phyloP scores from a whole-genome alignment of 2,888 invertebrate species.

The Andrena haemorrhoa region DNA sequence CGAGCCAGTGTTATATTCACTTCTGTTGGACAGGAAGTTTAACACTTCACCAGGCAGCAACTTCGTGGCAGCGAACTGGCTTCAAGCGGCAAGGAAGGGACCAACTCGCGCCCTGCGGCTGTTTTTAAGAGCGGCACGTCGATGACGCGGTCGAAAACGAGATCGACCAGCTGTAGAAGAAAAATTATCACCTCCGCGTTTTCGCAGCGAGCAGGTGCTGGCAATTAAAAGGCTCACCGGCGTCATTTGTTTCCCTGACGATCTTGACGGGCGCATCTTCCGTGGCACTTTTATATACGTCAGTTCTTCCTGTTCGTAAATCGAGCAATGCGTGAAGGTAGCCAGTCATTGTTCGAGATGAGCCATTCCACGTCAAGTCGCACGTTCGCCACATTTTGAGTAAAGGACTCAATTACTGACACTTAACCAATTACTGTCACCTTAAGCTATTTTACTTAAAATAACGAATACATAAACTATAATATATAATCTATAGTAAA shows the following conservation, averaged over 20 bases:
- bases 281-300: slow-evolving; percentile 76
- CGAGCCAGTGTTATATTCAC: no score
- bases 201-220: slow-evolving; percentile 78
- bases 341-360: slow-evolving; percentile 53
- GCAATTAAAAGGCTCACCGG: slow-evolving; percentile 80
- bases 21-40: no score
- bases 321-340: slow-evolving; percentile 40
- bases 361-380: no score
- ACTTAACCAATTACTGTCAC: no score
- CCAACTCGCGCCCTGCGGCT: background rate
- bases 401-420: no score
- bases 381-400: no score
- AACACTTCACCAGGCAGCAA: background rate
- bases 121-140: slow-evolving; percentile 40
- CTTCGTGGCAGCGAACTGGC: background rate
- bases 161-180: slow-evolving; percentile 78
- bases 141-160: slow-evolving; percentile 66
- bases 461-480: no score
- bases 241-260: slow-evolving; percentile 78
- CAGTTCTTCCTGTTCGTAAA: slow-evolving; percentile 63
- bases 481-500: no score
- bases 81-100: background rate
- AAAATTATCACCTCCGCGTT: slow-evolving; percentile 72
- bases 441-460: no score
- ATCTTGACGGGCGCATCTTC: slow-evolving; percentile 74